Base-by-base conservation (phyloP, 2,113 vertebrate genomes). In the Nematolebias whitei region DNA sequence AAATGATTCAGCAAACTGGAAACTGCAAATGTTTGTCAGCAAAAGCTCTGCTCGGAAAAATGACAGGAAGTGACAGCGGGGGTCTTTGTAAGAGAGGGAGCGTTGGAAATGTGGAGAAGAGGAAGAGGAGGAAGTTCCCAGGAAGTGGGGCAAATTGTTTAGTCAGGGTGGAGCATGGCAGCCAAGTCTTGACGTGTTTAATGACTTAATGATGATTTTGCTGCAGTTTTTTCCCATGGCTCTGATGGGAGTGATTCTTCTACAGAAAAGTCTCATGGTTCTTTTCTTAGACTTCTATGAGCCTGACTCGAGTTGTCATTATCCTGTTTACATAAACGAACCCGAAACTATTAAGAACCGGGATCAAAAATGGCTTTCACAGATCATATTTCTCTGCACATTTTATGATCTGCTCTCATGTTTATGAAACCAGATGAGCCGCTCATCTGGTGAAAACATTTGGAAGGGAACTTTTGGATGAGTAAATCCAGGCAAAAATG, bases 1-100 rank as follows among this genome's bases (percentile, higher is more conserved):
- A 74, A 79, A 68, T 83, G 79, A 82, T 63, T 87, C 79, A 77
- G 79, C 79, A 85, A 79, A 78, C 68, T 80, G 79, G 73, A 86
- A 85, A 55, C 10, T 20, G 44, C 48, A 2, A 63, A 44, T 43
- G 35, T 51, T 20, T 26, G 59, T 84, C 71, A 79, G 71, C 71
- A 63, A 57, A 69, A 35, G 23, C 52, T 56, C 1, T 23, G 5
- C 51, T 61, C 69, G 51, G 41, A 58, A 66, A 71, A 77, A 78
- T 50, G 65, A 54, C 60, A 59, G 76, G 75, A 78, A 80, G 71
- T 32, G 48, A 54, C 55, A 6, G 60, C 5, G 32, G 65, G 39
- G 32, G 52, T 38, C 2, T 22, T 12, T 48, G 57, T 41, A 72
- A 65, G 54, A 72, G 63, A 59, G 26, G 44, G 38, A 67, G 50